A percentile compares a stretch with the other conserved stretches of the same genome.
Evolutionary conservation across 1,140 invertebrate species (phyloP).

Genomic region (Rhyzopertha dominica): DNA sequence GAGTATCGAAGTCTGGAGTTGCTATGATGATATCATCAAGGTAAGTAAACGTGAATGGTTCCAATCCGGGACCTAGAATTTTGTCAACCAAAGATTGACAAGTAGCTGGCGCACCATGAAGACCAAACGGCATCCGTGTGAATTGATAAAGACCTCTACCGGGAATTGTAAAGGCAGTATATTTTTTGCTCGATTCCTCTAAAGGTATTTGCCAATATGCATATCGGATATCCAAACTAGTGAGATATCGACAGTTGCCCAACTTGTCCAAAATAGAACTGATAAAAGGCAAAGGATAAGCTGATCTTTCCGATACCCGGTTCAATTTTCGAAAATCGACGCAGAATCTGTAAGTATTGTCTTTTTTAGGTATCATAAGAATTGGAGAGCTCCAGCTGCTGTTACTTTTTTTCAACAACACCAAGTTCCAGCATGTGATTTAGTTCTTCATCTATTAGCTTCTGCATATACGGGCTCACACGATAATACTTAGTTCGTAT

Average conservation of each 20-base stretch:
- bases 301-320: conserved; percentile 23
- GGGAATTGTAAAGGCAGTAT: conserved; percentile 34
- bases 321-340: conserved; percentile 10
- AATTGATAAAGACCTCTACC: conserved; percentile 36
- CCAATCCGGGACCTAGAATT: conserved; percentile 22
- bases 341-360: conserved; percentile 14
- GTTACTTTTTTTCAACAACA: neutral
- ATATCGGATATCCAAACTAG: conserved; percentile 28
- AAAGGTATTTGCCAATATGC: conserved; percentile 37
- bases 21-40: conserved; percentile 41
- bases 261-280: conserved; percentile 27
- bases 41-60: conserved; percentile 23
- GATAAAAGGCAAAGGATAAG: conserved; percentile 22
- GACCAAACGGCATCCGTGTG: conserved; percentile 16
- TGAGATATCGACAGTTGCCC: conserved; percentile 25
- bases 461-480: conserved; percentile 18
- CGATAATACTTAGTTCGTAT: conserved; percentile 27
- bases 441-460: conserved; percentile 14
- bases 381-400: conserved; percentile 12
- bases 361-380: conserved; percentile 23
- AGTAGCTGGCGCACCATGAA: conserved; percentile 5
- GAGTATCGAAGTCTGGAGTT: conserved; percentile 30
- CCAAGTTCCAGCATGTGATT: conserved; percentile 1
- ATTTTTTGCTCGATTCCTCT: conserved; percentile 24
- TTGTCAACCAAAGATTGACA: conserved; percentile 25